phyloP scores from a whole-genome alignment of 2,797 vertebrate genomes.

The Sebastes oblongus region DNA sequence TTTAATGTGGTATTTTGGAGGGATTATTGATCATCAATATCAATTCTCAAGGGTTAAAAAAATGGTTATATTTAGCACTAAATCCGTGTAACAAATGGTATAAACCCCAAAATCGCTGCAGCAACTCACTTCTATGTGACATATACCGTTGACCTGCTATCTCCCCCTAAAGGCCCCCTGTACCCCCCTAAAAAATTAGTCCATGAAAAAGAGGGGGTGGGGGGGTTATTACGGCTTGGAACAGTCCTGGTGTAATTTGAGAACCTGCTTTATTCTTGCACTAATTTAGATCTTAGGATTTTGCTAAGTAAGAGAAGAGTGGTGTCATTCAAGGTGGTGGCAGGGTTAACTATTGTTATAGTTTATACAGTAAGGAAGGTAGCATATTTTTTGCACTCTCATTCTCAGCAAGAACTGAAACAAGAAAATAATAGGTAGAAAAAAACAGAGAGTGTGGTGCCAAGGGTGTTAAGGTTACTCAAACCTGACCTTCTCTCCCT shows the following conservation, averaged over 20 bases:
- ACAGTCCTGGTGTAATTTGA: not conserved
- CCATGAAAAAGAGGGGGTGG: too few relatives aligned
- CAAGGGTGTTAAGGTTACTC: not conserved
- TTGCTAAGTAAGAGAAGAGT: not conserved
- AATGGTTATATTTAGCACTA: too few relatives aligned
- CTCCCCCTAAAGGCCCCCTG: too few relatives aligned
- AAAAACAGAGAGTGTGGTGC: conserved; percentile 6
- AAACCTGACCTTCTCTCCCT: conserved; percentile 85
- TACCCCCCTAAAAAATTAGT: too few relatives aligned
- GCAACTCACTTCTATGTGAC: too few relatives aligned
- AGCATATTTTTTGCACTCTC: not conserved
- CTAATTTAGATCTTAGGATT: not conserved
- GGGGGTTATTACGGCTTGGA: not conserved
- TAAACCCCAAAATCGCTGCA: too few relatives aligned
- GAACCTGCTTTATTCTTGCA: not conserved
- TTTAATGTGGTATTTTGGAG: too few relatives aligned
- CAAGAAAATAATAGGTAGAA: conserved; percentile 1
- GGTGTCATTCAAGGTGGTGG: not conserved
- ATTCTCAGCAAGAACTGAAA: not conserved
- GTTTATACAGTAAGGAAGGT: not conserved
- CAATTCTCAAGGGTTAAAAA: too few relatives aligned
- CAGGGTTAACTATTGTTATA: not conserved
- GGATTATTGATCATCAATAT: too few relatives aligned
- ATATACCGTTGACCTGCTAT: too few relatives aligned
- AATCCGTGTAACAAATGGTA: too few relatives aligned